Evolutionary conservation across 2,888 invertebrate genomes (phyloP).

Genomic region (Catocala nupta): DNA sequence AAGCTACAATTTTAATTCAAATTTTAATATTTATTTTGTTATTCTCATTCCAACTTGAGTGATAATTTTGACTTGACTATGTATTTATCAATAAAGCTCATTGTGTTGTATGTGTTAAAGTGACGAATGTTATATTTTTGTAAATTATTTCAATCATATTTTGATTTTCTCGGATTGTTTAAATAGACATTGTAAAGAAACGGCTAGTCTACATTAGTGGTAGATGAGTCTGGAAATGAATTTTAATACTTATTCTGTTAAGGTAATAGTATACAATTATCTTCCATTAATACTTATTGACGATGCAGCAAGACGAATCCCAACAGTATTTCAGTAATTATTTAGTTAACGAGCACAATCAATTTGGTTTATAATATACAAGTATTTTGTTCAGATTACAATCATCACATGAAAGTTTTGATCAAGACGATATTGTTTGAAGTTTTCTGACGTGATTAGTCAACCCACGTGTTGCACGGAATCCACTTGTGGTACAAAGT

Average conservation of each 20-base stretch:
- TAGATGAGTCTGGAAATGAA: conserved; percentile 47
- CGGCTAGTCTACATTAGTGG: conserved; percentile 67
- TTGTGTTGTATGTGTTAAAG: conserved; percentile 74
- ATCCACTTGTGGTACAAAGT: conserved; percentile 18
- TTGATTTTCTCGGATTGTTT: conserved; percentile 64
- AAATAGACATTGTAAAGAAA: conserved; percentile 58
- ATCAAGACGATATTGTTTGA: conserved; percentile 25
- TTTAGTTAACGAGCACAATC: conserved; percentile 36
- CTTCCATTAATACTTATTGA: conserved; percentile 49
- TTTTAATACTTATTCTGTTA: conserved; percentile 43
- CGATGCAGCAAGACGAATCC: conserved; percentile 29
- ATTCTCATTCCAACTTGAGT: conserved; percentile 81
- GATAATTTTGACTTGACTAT: conserved; percentile 68
- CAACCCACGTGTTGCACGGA: conserved; percentile 18
- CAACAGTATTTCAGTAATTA: conserved; percentile 39
- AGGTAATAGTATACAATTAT: conserved; percentile 45
- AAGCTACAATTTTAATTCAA: conserved; percentile 54
- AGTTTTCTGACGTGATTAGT: conserved; percentile 32
- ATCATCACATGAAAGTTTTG: conserved; percentile 15
- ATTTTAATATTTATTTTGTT: conserved; percentile 70
- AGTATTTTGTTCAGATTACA: conserved; percentile 24
- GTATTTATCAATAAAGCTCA: conserved; percentile 68
- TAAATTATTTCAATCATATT: conserved; percentile 74
- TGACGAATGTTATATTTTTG: conserved; percentile 81
- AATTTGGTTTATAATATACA: conserved; percentile 28